Evolutionary conservation across 1,140 invertebrate genomes (phyloP), one percentile per base, ranked within the genome.

Genomic region (Zaprionus vittiger): DNA sequence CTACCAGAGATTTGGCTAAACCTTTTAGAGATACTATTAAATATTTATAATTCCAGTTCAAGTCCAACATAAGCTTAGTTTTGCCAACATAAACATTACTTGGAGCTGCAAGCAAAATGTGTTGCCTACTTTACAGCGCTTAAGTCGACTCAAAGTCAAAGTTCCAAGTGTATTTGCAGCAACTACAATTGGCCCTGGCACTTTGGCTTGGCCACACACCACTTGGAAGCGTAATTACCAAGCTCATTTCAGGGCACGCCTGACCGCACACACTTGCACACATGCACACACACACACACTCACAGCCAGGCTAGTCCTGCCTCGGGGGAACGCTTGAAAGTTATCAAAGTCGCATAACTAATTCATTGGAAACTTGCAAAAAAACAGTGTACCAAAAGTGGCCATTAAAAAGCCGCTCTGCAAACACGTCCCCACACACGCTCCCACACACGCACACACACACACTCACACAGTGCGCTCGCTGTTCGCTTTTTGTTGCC

Each of bases 331-430:
- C 31, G 31, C 70, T 65, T 62, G 60, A 80, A 80, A 71, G 71
- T 80, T 66, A 80, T 80, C 76, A 80, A 78, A 78, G 49, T 74
- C 62, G 24, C 70, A 78, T 78, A 78, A 78, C 55, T 69, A 80
- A 80, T 80, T 78, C 78, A 78, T 78, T 74, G 66, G 59, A 12
- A 62, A 47, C 41, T 67, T 28, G n/a, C 11, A 38, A 61, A 64
- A 61, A 73, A 73, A 11, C 17, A 15, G 38, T 41, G 38, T 41
- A 44, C 28, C 44, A 62, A 64, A 64, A 66, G 4, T 59, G 31
- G 38, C 31, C 34, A 70, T 47, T 17, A 26, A 57, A 63, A 49
- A 24, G 15, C 38, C 24, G 34, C 28, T 67, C 34, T 62, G 38
- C 72, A 52, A 24, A 60, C 66, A 63, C 47, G 15, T 37, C 44